A percentile compares a stretch with the other conserved stretches of the same genome.
These are phyloP conservation scores for Limnephilus rhombicus DNA, from an alignment of 2,888 invertebrate species.

Conservation along the genomic window DNA sequence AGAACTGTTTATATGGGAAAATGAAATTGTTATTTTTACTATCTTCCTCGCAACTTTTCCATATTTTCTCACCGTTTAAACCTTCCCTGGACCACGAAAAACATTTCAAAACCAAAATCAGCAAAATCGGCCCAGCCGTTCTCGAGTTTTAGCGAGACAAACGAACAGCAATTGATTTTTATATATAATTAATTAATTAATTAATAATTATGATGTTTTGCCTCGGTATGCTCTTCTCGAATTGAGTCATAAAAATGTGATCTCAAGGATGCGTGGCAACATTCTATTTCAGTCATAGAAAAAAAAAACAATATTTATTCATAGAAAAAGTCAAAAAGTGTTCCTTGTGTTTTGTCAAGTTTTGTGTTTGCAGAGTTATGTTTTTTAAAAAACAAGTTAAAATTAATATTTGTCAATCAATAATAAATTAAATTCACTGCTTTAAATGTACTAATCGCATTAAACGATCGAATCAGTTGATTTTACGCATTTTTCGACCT, in stretches of 20 bases:
- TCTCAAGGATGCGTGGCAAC: not conserved
- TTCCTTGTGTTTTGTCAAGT: not conserved
- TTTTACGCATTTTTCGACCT: not conserved
- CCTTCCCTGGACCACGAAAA: too few relatives aligned
- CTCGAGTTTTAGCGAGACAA: too few relatives aligned
- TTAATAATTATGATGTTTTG: too few relatives aligned
- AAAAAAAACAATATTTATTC: not conserved
- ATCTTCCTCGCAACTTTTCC: too few relatives aligned
- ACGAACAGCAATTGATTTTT: too few relatives aligned
- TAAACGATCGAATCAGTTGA: not conserved
- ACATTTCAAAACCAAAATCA: too few relatives aligned
- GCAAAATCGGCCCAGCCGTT: too few relatives aligned
- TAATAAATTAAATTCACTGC: not conserved
- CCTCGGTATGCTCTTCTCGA: too few relatives aligned
- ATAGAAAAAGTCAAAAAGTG: not conserved
- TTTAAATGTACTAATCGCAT: not conserved
- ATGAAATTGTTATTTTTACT: too few relatives aligned
- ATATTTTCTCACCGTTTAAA: too few relatives aligned
- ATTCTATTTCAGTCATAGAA: not conserved
- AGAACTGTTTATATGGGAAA: too few relatives aligned
- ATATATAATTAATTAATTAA: too few relatives aligned
- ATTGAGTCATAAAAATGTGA: not conserved
- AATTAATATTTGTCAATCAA: not conserved
- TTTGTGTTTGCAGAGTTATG: conserved; percentile 2
- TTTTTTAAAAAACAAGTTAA: not conserved